Evolutionary conservation across 2,888 invertebrate species (phyloP).

Genomic region (Dendrolimus houi): DNA sequence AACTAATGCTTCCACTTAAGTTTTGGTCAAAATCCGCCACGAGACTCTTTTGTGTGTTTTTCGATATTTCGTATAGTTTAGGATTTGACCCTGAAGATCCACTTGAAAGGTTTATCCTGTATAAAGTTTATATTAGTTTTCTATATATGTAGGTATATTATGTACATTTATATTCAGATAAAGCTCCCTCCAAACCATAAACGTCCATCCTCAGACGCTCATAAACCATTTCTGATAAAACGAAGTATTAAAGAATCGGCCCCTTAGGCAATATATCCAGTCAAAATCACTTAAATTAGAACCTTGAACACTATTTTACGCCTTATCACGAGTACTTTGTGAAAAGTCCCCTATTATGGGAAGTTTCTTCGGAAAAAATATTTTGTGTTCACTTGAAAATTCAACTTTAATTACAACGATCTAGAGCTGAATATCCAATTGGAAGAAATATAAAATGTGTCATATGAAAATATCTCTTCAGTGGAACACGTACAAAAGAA

Average conservation of each 20-base stretch:
- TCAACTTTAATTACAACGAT: not conserved
- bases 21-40: too few relatives aligned
- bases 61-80: too few relatives aligned
- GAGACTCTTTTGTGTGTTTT: too few relatives aligned
- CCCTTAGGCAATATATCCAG: constrained; percentile 32
- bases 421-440: constrained; percentile 7
- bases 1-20: too few relatives aligned
- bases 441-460: constrained; percentile 1
- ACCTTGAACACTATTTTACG: constrained; percentile 43
- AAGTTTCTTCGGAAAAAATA: constrained; percentile 2
- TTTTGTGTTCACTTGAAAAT: constrained; percentile 5
- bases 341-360: constrained; percentile 3
- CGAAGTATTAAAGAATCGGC: constrained; percentile 28
- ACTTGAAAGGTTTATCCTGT: too few relatives aligned
- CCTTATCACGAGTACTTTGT: constrained; percentile 34
- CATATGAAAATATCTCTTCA: constrained; percentile 3
- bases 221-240: constrained; percentile 29
- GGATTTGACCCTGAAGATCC: too few relatives aligned
- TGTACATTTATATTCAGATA: not conserved
- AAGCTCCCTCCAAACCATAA: not conserved
- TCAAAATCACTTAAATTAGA: constrained; percentile 53
- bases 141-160: too few relatives aligned
- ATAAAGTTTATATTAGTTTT: too few relatives aligned
- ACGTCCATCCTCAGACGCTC: not conserved
- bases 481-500: constrained; percentile 16